Percentiles rank a stretch among this genome's conserved stretches.
These are phyloP conservation scores for Caenorhabditis drosophilae DNA, from an alignment of 2,888 invertebrate species.

Conservation along the genomic window DNA sequence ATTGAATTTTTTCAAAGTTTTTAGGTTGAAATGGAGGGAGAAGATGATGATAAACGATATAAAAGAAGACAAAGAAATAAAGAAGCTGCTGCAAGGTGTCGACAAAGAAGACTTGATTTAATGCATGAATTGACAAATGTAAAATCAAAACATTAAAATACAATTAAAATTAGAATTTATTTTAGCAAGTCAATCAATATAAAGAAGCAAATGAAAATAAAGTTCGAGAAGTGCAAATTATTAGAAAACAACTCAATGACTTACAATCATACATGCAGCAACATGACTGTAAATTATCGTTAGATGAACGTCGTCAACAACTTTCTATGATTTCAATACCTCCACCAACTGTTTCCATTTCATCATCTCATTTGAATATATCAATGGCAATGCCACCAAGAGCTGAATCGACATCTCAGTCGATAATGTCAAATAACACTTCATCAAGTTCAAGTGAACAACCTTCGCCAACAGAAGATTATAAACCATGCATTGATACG, in stretches of 20 bases:
- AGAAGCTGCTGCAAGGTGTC: conserved; percentile 93
- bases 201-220: conserved; percentile 38
- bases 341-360: conserved; percentile 3
- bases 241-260: conserved; percentile 22
- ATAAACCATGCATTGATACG: conserved; percentile 33
- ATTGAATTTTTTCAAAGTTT: conserved; percentile 9
- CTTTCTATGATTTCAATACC: conserved; percentile 12
- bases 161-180: neutral
- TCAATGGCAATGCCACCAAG: conserved; percentile 10
- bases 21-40: conserved; percentile 51
- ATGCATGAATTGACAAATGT: conserved; percentile 86
- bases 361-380: conserved; percentile 2
- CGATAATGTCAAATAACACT: conserved; percentile 11
- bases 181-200: conserved; percentile 43
- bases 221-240: conserved; percentile 22
- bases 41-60: conserved; percentile 88
- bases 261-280: conserved; percentile 22
- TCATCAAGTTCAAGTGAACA: conserved; percentile 29
- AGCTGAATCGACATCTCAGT: conserved; percentile 18
- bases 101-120: conserved; percentile 92
- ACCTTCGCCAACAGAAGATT: conserved; percentile 31
- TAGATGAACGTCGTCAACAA: conserved; percentile 18
- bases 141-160: conserved; percentile 62
- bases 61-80: conserved; percentile 92
- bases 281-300: conserved; percentile 42